Percentiles rank a stretch among this genome's conserved stretches.
These are phyloP conservation scores for Shargacucullia verbasci DNA, from an alignment of 2,888 invertebrate genomes.

Conservation along the genomic window DNA sequence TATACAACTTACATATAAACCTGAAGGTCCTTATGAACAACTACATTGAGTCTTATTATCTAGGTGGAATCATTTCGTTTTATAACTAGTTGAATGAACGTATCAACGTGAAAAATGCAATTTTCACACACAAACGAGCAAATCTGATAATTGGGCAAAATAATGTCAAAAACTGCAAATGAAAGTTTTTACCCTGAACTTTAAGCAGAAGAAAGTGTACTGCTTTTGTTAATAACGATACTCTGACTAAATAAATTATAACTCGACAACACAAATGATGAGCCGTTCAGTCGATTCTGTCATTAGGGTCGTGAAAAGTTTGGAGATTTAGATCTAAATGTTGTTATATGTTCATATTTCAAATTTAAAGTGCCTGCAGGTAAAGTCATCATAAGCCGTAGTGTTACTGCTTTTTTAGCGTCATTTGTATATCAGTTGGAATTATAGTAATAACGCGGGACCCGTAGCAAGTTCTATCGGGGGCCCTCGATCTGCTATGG, in stretches of 20 bases:
- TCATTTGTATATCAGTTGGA: no score
- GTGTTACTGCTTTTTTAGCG: no score
- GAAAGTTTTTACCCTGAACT: conserved; percentile 34
- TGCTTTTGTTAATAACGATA: conserved; percentile 9
- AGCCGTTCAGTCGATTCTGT: no score
- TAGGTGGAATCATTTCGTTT: conserved; percentile 84
- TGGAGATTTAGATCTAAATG: no score
- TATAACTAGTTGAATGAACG: conserved; percentile 59
- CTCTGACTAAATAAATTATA: conserved; percentile 17
- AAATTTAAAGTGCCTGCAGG: no score
- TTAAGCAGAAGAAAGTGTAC: conserved; percentile 40
- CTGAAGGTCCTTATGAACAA: conserved; percentile 79
- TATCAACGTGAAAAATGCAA: conserved; percentile 51
- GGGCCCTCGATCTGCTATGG: no score
- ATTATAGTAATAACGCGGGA: no score
- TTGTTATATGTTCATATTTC: no score
- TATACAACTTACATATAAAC: conserved; percentile 82
- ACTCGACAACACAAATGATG: conserved; percentile 28
- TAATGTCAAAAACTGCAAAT: conserved; percentile 38
- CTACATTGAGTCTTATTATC: conserved; percentile 84
- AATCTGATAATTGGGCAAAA: conserved; percentile 39
- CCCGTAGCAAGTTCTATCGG: no score
- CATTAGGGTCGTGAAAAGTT: no score
- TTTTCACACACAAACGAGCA: conserved; percentile 50
- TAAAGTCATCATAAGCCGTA: no score